Evolutionary conservation across 2,797 vertebrate genomes (phyloP).

Genomic region (Astyanax mexicanus): DNA sequence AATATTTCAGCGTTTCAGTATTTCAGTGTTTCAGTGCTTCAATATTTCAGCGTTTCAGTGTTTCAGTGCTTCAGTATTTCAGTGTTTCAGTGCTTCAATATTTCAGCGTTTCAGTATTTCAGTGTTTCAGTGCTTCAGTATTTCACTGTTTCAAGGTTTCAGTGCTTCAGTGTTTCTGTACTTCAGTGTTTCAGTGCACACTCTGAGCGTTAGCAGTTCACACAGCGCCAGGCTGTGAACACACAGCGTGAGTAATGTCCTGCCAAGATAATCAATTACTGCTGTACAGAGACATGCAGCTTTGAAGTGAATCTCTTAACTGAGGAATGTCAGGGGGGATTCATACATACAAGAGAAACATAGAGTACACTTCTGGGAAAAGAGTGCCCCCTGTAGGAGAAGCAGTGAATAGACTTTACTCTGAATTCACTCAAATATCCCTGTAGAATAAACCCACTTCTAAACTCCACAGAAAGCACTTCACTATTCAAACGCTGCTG

Average conservation of each 20-base stretch:
- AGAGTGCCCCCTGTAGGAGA: slow-evolving; percentile 39
- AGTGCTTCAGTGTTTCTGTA: no score
- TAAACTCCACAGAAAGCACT: not conserved
- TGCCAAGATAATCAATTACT: not conserved
- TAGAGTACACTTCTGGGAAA: not conserved
- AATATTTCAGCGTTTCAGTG: no score
- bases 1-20: no score
- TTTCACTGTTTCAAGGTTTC: no score
- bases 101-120: no score
- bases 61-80: no score
- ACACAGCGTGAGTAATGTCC: not conserved
- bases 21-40: no score
- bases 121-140: no score
- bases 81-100: no score
- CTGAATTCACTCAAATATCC: not conserved
- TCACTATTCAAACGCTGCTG: not conserved
- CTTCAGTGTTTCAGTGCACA: slow-evolving; percentile 3
- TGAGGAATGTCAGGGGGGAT: no score
- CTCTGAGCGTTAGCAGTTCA: not conserved
- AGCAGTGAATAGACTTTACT: not conserved
- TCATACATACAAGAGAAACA: not conserved
- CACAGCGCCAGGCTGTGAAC: not conserved
- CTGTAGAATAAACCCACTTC: slow-evolving; percentile 9
- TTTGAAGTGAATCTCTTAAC: not conserved
- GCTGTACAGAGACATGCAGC: not conserved